Conservation (phyloP, 1,140 invertebrate species). For the Heterodera schachtii region DNA sequence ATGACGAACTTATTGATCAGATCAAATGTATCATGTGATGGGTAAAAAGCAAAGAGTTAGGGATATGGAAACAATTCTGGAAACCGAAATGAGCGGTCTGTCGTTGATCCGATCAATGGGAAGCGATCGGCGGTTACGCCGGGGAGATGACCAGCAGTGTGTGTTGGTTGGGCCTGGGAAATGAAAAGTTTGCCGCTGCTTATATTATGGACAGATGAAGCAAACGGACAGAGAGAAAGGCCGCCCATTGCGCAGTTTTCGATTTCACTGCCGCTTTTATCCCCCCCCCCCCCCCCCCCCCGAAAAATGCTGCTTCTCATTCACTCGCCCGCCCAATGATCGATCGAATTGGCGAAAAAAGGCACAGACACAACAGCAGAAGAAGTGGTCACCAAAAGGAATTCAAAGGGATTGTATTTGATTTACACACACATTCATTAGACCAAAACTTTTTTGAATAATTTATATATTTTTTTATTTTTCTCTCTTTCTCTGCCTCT, state of each 20-base stretch:
- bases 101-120: too few species aligned
- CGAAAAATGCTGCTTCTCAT: background rate
- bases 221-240: background rate
- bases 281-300: too few species aligned
- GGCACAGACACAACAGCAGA: background rate
- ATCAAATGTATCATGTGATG: too few species aligned
- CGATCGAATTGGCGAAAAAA: background rate
- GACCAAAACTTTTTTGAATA: too few species aligned
- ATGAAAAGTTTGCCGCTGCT: background rate
- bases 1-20: background rate
- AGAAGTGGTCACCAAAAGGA: background rate
- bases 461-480: too few species aligned
- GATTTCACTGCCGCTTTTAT: background rate
- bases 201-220: too few species aligned
- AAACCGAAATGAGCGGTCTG: too few species aligned
- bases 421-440: too few species aligned
- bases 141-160: background rate
- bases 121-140: background rate
- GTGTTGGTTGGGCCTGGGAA: background rate
- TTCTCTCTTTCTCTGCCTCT: too few species aligned
- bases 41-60: too few species aligned
- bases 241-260: background rate
- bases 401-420: background rate
- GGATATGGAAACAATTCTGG: too few species aligned
- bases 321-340: background rate